A percentile compares a stretch with the other conserved stretches of the same genome.
These are phyloP conservation scores for Monochamus alternatus DNA, from an alignment of 2,888 invertebrate species.

Conservation along the genomic window DNA sequence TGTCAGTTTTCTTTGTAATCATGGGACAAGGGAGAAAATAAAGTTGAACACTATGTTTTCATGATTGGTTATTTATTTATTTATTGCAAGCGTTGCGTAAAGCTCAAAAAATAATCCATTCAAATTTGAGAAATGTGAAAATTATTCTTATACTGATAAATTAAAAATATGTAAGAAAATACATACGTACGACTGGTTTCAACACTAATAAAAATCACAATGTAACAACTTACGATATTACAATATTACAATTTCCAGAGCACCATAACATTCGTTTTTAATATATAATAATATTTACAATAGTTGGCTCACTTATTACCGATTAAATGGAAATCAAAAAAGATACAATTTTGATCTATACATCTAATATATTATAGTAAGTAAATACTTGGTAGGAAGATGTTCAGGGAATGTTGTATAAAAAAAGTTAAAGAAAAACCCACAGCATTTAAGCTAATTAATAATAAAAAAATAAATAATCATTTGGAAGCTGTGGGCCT, in stretches of 20 bases:
- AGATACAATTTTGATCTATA: constrained; percentile 63
- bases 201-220: constrained; percentile 68
- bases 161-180: constrained; percentile 62
- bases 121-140: constrained; percentile 61
- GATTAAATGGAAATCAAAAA: constrained; percentile 51
- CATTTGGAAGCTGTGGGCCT: constrained; percentile 45
- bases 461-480: constrained; percentile 51
- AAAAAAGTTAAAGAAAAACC: constrained; percentile 44
- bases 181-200: constrained; percentile 64
- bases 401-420: constrained; percentile 61
- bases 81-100: constrained; percentile 70
- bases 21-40: not conserved
- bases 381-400: constrained; percentile 72
- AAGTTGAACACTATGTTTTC: constrained; percentile 34
- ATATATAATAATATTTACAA: constrained; percentile 57
- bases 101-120: constrained; percentile 67
- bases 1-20: too few species aligned
- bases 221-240: constrained; percentile 65
- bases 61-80: constrained; percentile 59
- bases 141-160: constrained; percentile 58
- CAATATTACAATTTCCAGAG: constrained; percentile 66
- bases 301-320: constrained; percentile 52
- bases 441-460: constrained; percentile 32
- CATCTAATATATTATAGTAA: constrained; percentile 65
- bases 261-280: constrained; percentile 69